Evolutionary conservation across 2,888 invertebrate genomes (phyloP), one percentile per base, ranked within the genome.

Genomic region (Spilarctia lutea): DNA sequence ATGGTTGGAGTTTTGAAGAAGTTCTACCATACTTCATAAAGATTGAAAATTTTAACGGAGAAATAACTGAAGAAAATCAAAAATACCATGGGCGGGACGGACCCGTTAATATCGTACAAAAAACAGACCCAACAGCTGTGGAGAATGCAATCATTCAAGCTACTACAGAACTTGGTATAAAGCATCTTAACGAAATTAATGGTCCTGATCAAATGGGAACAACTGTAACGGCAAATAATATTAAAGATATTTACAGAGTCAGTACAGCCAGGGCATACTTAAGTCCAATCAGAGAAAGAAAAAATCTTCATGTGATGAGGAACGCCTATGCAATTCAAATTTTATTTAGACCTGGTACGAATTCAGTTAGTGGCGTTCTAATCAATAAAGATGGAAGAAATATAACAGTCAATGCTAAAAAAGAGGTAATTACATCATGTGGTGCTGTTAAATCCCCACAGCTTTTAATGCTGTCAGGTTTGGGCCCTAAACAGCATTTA

Each of bases 181-280:
- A 88, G 70, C 84, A 88, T 39, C 72, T 87, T 60, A 92, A 92
- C 70, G 93, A 96, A 74, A 68, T 91, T 8, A 94, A 96, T 81
- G 95, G 94, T 16, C 87, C 87, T 33, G 88, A 90, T 33, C 96
- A 96, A 89, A 93, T 96, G 80, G 96, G 96, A 3, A 92, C 95
- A 45, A 91, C 93, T 0, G 93, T 92, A 80, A 75, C 93, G 0
- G 93, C 93, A 74, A 92, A 90, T 24, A 96, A 94, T 33, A 92
- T 94, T 74, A 94, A 94, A 82, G 87, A 91, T 48, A 96, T 96
- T 0, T 82, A 87, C 13, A 90, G 96, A 76, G 94, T 93, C 73
- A 96, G 96, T 79, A 96, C 96, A 0, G 95, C 96, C 1, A 94
- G 94, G 81, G 96, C 96, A 69, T 97, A 96, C 83, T 87, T 97